Percentiles rank a stretch among this genome's conserved stretches.
These are phyloP conservation scores for Candoia aspera DNA, from an alignment of 2,113 vertebrate species.

Conservation along the genomic window DNA sequence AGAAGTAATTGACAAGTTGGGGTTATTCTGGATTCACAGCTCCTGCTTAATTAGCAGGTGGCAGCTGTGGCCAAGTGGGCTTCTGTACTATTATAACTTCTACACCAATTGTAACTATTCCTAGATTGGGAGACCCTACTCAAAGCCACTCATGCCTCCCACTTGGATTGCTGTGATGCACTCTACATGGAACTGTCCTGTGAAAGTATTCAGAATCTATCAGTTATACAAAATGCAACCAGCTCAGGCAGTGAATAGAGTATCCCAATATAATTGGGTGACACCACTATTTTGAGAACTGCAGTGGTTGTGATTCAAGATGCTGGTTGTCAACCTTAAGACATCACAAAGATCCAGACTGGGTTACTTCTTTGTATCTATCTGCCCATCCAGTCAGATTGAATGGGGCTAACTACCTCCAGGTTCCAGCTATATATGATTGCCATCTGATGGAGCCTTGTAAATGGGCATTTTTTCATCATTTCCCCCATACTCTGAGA, in stretches of 20 bases:
- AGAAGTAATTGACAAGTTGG: too few relatives aligned
- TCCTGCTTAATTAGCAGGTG: too few relatives aligned
- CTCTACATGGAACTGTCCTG: too few relatives aligned
- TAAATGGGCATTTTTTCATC: background rate
- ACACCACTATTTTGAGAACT: background rate
- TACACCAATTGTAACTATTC: too few relatives aligned
- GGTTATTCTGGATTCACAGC: too few relatives aligned
- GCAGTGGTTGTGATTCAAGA: background rate
- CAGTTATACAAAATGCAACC: background rate
- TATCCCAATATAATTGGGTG: background rate
- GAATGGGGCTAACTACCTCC: background rate
- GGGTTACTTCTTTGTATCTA: background rate
- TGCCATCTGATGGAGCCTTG: background rate
- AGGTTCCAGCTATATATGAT: background rate
- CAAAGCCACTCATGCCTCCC: too few relatives aligned
- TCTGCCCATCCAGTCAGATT: background rate
- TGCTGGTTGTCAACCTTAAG: background rate
- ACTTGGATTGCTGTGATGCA: too few relatives aligned
- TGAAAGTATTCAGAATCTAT: background rate
- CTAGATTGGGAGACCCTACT: too few relatives aligned
- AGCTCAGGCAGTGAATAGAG: background rate
- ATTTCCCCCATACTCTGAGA: background rate
- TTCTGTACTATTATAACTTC: too few relatives aligned
- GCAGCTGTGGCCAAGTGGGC: too few relatives aligned
- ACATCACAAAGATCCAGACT: background rate